Conservation (phyloP, 2,888 invertebrate species). For the Drosophila pseudotakahashii region DNA sequence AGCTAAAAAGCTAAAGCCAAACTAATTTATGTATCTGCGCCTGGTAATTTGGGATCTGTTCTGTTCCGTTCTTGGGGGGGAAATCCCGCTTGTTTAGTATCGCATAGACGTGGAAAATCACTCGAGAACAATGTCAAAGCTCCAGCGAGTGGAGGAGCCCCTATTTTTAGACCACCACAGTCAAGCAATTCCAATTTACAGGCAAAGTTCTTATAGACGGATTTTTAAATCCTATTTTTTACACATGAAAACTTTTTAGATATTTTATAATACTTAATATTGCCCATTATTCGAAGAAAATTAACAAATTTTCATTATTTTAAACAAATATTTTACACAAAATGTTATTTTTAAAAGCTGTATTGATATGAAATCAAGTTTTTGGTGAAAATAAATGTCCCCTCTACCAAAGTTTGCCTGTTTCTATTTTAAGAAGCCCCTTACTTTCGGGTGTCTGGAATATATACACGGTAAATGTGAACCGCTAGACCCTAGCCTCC, state of each 20-base stretch:
- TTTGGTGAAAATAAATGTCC: neutral
- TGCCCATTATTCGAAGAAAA: too few species aligned
- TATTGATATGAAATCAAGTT: neutral
- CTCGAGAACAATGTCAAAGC: constrained; percentile 32
- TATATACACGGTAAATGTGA: constrained; percentile 1
- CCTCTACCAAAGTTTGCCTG: constrained; percentile 18
- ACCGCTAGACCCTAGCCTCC: constrained; percentile 25
- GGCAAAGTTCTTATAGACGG: neutral
- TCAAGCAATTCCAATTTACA: constrained; percentile 7
- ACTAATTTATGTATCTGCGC: constrained; percentile 49
- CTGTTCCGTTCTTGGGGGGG: constrained; percentile 52
- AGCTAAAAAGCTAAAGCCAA: constrained; percentile 22
- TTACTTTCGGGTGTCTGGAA: constrained; percentile 34
- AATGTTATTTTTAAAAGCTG: too few species aligned
- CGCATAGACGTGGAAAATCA: constrained; percentile 46
- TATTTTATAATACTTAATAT: too few species aligned
- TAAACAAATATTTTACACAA: too few species aligned
- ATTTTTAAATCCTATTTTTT: neutral
- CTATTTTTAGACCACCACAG: constrained; percentile 45
- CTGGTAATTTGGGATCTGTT: constrained; percentile 56
- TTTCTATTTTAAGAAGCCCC: constrained; percentile 27
- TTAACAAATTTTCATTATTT: too few species aligned
- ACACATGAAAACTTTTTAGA: neutral
- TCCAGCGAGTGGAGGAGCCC: constrained; percentile 10
- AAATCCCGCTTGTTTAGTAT: constrained; percentile 12